A percentile compares a stretch with the other conserved stretches of the same genome.
Conservation (phyloP, 2,113 vertebrate species). For the Equus quagga region DNA sequence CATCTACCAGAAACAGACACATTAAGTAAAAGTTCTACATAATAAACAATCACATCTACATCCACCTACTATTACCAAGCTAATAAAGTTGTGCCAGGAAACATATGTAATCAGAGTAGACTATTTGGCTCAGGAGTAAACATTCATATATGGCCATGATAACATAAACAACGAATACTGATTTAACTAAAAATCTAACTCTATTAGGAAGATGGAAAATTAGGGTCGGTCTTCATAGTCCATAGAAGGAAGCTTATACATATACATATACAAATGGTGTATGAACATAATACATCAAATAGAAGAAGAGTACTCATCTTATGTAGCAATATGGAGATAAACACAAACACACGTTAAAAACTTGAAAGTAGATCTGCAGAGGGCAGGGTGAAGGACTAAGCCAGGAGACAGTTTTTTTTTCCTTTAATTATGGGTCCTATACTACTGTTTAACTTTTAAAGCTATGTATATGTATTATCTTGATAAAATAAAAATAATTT, state of each 20-base stretch:
- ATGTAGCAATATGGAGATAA: background rate
- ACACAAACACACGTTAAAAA: background rate
- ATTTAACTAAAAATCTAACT: background rate
- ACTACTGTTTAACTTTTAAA: background rate
- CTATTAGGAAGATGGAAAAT: background rate
- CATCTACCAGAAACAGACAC: background rate
- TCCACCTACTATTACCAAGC: background rate
- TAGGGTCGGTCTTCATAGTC: background rate
- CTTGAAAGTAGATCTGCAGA: background rate
- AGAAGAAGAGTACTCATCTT: background rate
- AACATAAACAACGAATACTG: background rate
- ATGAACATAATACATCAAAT: conserved; percentile 27
- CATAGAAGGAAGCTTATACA: background rate
- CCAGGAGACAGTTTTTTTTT: background rate
- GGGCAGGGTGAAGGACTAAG: background rate
- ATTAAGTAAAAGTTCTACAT: background rate
- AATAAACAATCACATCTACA: background rate
- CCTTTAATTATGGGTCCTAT: background rate
- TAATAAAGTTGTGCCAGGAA: background rate
- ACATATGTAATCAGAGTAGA: background rate
- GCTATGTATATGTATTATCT: background rate
- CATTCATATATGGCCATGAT: background rate
- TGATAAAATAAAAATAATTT: conserved; percentile 9
- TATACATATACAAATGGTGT: background rate
- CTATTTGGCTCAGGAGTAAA: background rate